Percentiles rank a stretch among this genome's conserved stretches.
Evolutionary conservation across 2,797 vertebrate genomes (phyloP).

Genomic region (Tamandua tetradactyla): DNA sequence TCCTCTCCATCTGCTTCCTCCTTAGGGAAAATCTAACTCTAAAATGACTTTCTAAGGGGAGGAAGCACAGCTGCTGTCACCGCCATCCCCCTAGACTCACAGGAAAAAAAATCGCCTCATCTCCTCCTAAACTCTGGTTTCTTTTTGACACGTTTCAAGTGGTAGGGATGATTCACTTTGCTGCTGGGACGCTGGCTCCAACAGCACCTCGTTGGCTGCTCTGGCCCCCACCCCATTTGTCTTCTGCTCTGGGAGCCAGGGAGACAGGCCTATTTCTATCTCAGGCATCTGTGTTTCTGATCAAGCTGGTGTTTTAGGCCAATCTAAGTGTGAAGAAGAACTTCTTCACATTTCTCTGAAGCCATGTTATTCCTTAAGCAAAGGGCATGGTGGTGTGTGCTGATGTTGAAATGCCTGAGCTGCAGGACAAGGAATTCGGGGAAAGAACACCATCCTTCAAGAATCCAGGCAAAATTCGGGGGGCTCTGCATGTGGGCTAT

Average conservation of each 20-base stretch:
- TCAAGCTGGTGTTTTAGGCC: constrained; percentile 41
- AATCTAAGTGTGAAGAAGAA: constrained; percentile 48
- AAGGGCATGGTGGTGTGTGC: neutral
- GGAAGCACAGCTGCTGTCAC: constrained; percentile 60
- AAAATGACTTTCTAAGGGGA: constrained; percentile 60
- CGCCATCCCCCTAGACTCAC: neutral
- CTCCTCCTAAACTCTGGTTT: neutral
- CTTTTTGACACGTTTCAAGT: neutral
- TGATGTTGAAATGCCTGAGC: neutral
- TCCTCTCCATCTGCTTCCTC: constrained; percentile 70
- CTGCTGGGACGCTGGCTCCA: neutral
- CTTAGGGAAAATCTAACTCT: constrained; percentile 28
- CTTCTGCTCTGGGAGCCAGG: constrained; percentile 48
- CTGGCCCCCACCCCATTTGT: neutral
- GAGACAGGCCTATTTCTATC: constrained; percentile 61
- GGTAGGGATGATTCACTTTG: constrained; percentile 23
- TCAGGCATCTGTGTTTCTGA: constrained; percentile 61
- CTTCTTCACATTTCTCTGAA: neutral
- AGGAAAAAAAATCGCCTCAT: neutral
- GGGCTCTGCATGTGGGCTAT: neutral
- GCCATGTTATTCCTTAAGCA: neutral
- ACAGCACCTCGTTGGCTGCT: neutral
- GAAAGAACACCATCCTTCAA: rapidly evolving
- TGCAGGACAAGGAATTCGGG: neutral
- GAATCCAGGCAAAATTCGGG: neutral